Conservation (phyloP, 1,140 invertebrate species). For the Homalodisca vitripennis region DNA sequence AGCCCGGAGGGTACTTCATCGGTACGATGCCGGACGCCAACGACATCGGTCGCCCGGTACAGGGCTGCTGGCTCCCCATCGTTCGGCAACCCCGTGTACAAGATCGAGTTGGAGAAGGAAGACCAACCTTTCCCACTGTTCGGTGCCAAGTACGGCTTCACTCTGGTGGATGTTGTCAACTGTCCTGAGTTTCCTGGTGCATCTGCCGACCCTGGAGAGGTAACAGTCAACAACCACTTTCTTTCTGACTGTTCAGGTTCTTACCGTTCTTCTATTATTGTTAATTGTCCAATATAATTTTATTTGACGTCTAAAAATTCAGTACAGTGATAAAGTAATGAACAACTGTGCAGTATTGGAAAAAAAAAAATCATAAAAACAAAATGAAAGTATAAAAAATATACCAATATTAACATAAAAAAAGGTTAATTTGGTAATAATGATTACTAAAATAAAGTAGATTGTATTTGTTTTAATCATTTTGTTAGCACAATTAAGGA, state of each 20-base stretch:
- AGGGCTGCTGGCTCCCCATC: slow-evolving; percentile 57
- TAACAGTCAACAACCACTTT: too few relatives aligned
- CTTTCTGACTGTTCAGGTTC: background rate
- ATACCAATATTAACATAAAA: background rate
- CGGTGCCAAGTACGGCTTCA: slow-evolving; percentile 95
- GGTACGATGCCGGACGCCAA: slow-evolving; percentile 93
- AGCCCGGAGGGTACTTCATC: slow-evolving; percentile 91
- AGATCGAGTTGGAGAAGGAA: slow-evolving; percentile 74
- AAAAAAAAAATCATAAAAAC: background rate
- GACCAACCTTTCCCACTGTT: slow-evolving; percentile 78
- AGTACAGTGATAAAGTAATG: background rate
- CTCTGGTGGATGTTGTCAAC: slow-evolving; percentile 93
- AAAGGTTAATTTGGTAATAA: background rate
- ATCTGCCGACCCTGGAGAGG: slow-evolving; percentile 80
- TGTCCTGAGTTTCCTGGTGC: slow-evolving; percentile 98
- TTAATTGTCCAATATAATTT: background rate
- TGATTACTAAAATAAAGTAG: background rate
- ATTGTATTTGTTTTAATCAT: background rate
- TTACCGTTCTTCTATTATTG: background rate
- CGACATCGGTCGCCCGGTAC: slow-evolving; percentile 75
- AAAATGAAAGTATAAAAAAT: background rate
- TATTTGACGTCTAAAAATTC: background rate
- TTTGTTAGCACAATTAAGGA: background rate
- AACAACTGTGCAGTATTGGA: background rate
- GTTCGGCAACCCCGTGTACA: slow-evolving; percentile 89